These are phyloP conservation scores for Caenorhabditis becei DNA, from an alignment of 2,888 invertebrate species.

Conservation along the genomic window DNA sequence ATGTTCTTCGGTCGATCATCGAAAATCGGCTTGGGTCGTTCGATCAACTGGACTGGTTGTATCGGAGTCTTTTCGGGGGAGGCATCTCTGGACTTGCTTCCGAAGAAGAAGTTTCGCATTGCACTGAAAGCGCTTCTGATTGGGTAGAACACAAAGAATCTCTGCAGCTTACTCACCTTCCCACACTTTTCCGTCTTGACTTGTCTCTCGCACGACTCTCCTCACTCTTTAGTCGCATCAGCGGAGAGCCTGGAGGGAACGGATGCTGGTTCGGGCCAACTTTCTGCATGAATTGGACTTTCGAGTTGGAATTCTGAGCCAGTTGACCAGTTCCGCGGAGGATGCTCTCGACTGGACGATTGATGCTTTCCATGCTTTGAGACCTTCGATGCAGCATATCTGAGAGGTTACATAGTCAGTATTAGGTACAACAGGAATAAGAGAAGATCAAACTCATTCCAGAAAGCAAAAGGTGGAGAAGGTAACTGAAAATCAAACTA, in stretches of 20 bases:
- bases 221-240: constrained; percentile 46
- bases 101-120: constrained; percentile 70
- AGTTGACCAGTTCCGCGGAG: constrained; percentile 45
- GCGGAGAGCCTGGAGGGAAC: constrained; percentile 64
- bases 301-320: constrained; percentile 4
- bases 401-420: constrained; percentile 1
- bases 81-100: constrained; percentile 69
- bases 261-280: constrained; percentile 50
- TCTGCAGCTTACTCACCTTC: constrained; percentile 52
- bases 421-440: background rate
- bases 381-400: constrained; percentile 60
- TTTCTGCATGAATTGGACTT: constrained; percentile 29
- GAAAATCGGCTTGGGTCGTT: constrained; percentile 23
- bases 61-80: constrained; percentile 67
- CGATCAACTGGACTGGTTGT: constrained; percentile 28
- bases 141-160: background rate
- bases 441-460: constrained; percentile 10
- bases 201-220: constrained; percentile 59
- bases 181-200: constrained; percentile 68
- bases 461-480: constrained; percentile 24
- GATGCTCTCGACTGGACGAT: constrained; percentile 52
- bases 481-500: constrained; percentile 5
- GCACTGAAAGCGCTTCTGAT: constrained; percentile 58
- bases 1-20: constrained; percentile 20
- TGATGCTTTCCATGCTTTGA: constrained; percentile 70